Base-by-base conservation (phyloP, 2,888 invertebrate genomes). In the Endotricha flammealis region DNA sequence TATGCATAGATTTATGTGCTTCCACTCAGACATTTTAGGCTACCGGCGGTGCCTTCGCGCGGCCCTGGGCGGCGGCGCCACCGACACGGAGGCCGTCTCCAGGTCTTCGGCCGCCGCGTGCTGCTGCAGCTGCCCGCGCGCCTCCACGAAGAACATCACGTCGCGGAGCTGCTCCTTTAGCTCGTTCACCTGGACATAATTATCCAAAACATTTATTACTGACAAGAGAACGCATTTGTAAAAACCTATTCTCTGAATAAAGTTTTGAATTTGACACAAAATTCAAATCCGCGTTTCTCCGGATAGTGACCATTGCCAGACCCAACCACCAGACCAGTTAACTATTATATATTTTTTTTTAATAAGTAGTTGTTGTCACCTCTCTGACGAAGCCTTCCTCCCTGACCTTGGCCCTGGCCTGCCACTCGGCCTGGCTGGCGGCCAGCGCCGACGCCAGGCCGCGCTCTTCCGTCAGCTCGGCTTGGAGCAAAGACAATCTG, bases 141-240 rank as follows among this genome's bases (percentile, higher is more conserved):
- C 98, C 51, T 98, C 96, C 56, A 99, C 90, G 72, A 94, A 98
- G 85, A 99, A 97, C 97, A 98, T 97, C 31, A 99, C 89, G 88
- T 99, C 99, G 20, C 95, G 90, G 5, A 99, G 88, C 86, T 99
- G 97, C 57, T 99, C 98, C 50, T 93, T 92, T 16, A 99, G 86
- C 11, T 97, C 96, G 0, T 77, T 51, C n/a, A 97, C 89, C 89
- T 97, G 92, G 29, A 75, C 12, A 16, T 22, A 8, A 25, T n/a
- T n/a, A n/a, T n/a, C n/a, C n/a, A n/a, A n/a, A n/a, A n/a, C n/a
- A n/a, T n/a, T n/a, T n/a, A n/a, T n/a, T n/a, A n/a, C n/a, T n/a
- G n/a, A n/a, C n/a, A n/a, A n/a, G n/a, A n/a, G n/a, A n/a, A n/a
- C n/a, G n/a, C n/a, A n/a, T n/a, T n/a, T n/a, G n/a, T n/a, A n/a